Evolutionary conservation across 2,888 invertebrate genomes (phyloP).

Genomic region (Dicroscelio sp.): DNA sequence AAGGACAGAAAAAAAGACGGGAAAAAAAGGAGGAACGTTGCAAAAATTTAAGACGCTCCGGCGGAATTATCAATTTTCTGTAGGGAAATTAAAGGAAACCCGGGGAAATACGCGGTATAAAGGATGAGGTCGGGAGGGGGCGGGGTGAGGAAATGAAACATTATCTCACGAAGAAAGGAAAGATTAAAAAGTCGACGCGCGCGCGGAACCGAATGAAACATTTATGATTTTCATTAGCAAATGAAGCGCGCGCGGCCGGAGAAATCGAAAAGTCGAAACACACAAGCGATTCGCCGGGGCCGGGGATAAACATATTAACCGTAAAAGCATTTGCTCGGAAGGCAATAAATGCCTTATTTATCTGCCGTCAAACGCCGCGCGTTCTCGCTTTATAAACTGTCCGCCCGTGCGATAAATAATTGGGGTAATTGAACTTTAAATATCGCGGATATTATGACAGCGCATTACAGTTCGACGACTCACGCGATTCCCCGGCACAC

Average conservation of each 20-base stretch:
- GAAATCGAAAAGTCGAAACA: too few species aligned
- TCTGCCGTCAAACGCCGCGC: background rate
- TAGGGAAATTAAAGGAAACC: conserved; percentile 82
- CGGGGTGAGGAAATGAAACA: conserved; percentile 83
- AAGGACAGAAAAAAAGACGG: too few species aligned
- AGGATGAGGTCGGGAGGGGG: conserved; percentile 61
- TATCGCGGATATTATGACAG: conserved; percentile 6
- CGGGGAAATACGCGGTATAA: conserved; percentile 77
- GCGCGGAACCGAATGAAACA: conserved; percentile 24
- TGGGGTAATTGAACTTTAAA: conserved; percentile 34
- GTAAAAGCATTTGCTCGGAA: conserved; percentile 29
- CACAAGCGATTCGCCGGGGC: too few species aligned
- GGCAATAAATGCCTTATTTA: conserved; percentile 37
- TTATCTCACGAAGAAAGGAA: conserved; percentile 67
- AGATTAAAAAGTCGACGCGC: background rate
- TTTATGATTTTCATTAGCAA: conserved; percentile 49
- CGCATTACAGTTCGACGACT: too few species aligned
- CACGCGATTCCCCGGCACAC: too few species aligned
- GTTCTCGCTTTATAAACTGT: background rate
- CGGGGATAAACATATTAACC: conserved; percentile 24
- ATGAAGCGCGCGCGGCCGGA: conserved; percentile 7
- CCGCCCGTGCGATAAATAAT: conserved; percentile 20
- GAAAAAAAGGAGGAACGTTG: background rate
- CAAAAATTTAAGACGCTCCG: conserved; percentile 45
- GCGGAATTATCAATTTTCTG: conserved; percentile 84